Evolutionary conservation across 2,797 vertebrate species (phyloP).

Genomic region (Rhincodon typus): DNA sequence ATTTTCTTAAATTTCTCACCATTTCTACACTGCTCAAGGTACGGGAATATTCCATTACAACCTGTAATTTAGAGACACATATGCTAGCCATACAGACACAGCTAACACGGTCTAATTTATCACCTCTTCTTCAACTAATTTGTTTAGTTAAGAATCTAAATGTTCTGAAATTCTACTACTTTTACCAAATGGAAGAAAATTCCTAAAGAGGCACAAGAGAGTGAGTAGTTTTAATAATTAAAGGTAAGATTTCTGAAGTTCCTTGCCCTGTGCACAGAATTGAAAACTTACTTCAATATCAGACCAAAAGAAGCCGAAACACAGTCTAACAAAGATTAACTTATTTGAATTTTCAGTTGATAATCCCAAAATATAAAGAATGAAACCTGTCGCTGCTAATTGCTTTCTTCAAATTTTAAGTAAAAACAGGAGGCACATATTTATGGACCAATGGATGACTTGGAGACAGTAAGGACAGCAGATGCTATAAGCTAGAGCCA

Average conservation of each 20-base stretch:
- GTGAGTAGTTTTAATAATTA: not conserved
- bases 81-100: too few species aligned
- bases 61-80: too few species aligned
- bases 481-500: too few species aligned
- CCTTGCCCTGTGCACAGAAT: not conserved
- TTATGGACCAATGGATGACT: too few species aligned
- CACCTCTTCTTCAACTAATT: not conserved
- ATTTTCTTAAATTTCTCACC: too few species aligned
- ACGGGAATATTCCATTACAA: too few species aligned
- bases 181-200: not conserved
- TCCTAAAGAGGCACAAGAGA: not conserved
- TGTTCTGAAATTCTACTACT: not conserved
- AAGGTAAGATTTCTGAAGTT: not conserved
- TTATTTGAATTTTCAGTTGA: not conserved
- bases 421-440: too few species aligned
- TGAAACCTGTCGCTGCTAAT: not conserved
- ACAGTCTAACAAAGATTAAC: not conserved
- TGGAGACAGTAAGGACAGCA: too few species aligned
- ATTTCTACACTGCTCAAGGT: too few species aligned
- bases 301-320: not conserved
- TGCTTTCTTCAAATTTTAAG: not conserved
- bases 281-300: not conserved
- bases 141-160: not conserved
- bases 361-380: not conserved
- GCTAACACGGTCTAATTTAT: not conserved